phyloP scores from a whole-genome alignment of 2,797 vertebrate species.

The Microctenopoma steveboyesi region DNA sequence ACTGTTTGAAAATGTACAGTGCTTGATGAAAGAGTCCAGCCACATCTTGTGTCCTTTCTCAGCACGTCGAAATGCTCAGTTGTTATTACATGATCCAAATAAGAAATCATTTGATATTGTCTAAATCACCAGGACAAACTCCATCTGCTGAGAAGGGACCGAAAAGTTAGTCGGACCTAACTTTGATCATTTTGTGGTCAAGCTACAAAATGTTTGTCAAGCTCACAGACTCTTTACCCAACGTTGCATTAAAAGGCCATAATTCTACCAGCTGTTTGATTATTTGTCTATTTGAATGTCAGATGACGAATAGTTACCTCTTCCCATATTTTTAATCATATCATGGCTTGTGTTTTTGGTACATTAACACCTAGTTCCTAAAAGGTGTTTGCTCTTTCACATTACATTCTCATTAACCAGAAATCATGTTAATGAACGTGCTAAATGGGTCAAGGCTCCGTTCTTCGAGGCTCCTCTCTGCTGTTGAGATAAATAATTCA shows the following conservation, averaged over 20 bases:
- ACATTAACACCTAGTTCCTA: conserved; percentile 3
- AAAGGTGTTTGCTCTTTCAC: not conserved
- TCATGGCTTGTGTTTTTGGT: not conserved
- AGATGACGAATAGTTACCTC: not conserved
- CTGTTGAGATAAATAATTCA: not conserved
- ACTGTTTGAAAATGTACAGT: not conserved
- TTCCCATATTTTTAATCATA: conserved; percentile 7
- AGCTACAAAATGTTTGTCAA: no score
- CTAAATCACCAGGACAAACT: not conserved
- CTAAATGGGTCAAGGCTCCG: not conserved
- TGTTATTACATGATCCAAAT: not conserved
- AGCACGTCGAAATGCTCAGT: not conserved
- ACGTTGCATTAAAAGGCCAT: no score
- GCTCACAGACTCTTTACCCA: no score
- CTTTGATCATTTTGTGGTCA: no score
- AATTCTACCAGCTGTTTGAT: no score
- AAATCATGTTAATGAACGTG: not conserved
- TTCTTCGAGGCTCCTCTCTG: not conserved
- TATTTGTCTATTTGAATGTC: not conserved
- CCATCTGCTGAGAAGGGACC: not conserved
- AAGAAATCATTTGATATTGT: no score
- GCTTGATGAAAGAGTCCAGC: not conserved
- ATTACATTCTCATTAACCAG: conserved; percentile 1
- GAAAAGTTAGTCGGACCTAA: no score
- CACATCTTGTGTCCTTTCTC: not conserved